Percentiles rank a stretch among this genome's conserved stretches.
These are phyloP conservation scores for Diarsia mendica DNA, from an alignment of 2,888 invertebrate species.

Conservation along the genomic window DNA sequence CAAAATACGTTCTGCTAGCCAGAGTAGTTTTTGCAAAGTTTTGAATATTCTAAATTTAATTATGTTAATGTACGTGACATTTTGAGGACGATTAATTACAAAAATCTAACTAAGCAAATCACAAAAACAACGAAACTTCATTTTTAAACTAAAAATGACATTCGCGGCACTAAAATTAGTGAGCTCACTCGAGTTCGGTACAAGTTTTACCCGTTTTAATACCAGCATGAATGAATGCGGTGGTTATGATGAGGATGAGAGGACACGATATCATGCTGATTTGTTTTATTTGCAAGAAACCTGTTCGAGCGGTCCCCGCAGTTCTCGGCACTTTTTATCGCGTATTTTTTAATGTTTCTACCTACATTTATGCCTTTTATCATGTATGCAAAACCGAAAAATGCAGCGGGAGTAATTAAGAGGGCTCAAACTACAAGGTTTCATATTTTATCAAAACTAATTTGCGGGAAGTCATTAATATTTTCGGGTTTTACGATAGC, in stretches of 20 bases:
- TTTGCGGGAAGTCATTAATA: constrained; percentile 9
- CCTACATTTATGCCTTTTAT: constrained; percentile 50
- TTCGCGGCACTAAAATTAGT: constrained; percentile 47
- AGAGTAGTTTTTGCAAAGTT: no score
- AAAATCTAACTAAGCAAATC: background rate
- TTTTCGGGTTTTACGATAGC: constrained; percentile 1
- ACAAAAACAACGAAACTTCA: background rate
- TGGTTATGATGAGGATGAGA: constrained; percentile 59
- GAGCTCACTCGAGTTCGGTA: constrained; percentile 58
- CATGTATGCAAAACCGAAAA: constrained; percentile 54
- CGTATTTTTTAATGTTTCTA: constrained; percentile 61
- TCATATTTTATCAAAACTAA: constrained; percentile 4
- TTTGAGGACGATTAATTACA: background rate
- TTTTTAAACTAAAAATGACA: constrained; percentile 45
- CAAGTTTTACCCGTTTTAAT: constrained; percentile 66
- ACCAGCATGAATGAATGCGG: constrained; percentile 76
- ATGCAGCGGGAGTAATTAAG: constrained; percentile 51
- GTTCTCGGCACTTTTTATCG: constrained; percentile 54
- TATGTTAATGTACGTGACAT: background rate
- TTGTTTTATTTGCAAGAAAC: constrained; percentile 78
- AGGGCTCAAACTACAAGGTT: constrained; percentile 10
- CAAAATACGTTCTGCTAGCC: background rate
- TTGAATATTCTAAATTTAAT: background rate
- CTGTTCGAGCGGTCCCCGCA: constrained; percentile 52
- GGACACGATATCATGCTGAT: constrained; percentile 70